These are phyloP conservation scores for Dendroctonus valens DNA, from an alignment of 1,140 invertebrate species.

Conservation along the genomic window DNA sequence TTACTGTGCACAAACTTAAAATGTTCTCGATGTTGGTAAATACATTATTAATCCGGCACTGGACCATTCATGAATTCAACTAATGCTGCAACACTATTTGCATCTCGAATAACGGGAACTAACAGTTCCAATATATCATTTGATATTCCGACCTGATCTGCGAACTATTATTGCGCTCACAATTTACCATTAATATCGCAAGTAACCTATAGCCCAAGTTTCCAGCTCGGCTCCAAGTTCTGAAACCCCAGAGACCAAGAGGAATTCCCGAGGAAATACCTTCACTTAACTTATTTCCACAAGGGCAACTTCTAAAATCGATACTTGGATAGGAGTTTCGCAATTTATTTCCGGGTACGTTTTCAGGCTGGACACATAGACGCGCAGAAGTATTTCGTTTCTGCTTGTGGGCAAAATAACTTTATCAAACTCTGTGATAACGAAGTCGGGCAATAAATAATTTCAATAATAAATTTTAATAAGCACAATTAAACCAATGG, in stretches of 20 bases:
- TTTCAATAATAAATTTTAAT: too few relatives aligned
- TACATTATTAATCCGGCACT: too few relatives aligned
- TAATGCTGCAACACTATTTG: too few relatives aligned
- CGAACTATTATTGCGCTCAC: constrained; percentile 11
- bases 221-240: neutral
- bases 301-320: constrained; percentile 14
- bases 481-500: too few relatives aligned
- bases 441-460: too few relatives aligned
- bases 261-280: constrained; percentile 20
- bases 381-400: neutral
- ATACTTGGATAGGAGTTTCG: constrained; percentile 6
- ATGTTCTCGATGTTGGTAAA: too few relatives aligned
- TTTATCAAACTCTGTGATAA: too few relatives aligned
- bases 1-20: too few relatives aligned
- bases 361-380: constrained; percentile 3
- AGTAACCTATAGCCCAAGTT: constrained; percentile 15
- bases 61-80: too few relatives aligned
- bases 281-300: constrained; percentile 24
- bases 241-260: constrained; percentile 5
- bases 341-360: constrained; percentile 10
- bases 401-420: too few relatives aligned
- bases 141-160: constrained; percentile 7
- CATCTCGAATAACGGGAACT: neutral
- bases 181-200: constrained; percentile 15
- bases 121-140: constrained; percentile 4